phyloP scores from a whole-genome alignment of 2,797 vertebrate species.

The Gastrophryne carolinensis region DNA sequence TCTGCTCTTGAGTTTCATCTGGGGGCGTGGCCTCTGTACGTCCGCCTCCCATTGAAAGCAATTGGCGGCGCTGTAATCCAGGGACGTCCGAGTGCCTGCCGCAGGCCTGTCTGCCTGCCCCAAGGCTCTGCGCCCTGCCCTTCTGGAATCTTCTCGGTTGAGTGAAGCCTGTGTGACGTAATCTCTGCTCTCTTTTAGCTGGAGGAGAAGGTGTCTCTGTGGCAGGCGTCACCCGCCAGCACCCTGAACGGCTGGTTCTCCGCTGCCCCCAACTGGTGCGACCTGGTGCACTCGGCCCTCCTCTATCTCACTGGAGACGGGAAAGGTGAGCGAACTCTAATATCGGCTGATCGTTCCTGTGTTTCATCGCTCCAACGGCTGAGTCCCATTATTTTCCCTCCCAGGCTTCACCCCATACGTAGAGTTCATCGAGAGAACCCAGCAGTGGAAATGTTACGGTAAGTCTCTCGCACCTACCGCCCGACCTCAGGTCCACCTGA shows the following conservation, averaged over 20 bases:
- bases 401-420: conserved; percentile 89
- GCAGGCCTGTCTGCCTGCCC: too few relatives aligned
- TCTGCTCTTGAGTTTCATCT: too few relatives aligned
- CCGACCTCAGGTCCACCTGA: too few relatives aligned
- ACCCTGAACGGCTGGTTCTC: conserved; percentile 93
- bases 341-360: background rate
- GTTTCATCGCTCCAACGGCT: too few relatives aligned
- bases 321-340: conserved; percentile 71
- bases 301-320: conserved; percentile 91
- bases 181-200: conserved; percentile 69
- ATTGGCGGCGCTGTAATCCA: too few relatives aligned
- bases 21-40: too few relatives aligned
- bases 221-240: conserved; percentile 90
- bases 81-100: too few relatives aligned
- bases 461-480: conserved; percentile 53
- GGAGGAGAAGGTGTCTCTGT: conserved; percentile 90
- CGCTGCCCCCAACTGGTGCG: conserved; percentile 88
- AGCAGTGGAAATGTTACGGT: conserved; percentile 95
- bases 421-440: conserved; percentile 87
- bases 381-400: conserved; percentile 65
- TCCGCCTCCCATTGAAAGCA: too few relatives aligned
- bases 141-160: too few relatives aligned
- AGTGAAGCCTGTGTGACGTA: too few relatives aligned
- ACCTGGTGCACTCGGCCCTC: conserved; percentile 86
- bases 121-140: too few relatives aligned